Evolutionary conservation across 2,888 invertebrate genomes (phyloP).

Genomic region (Malacosoma neustria): DNA sequence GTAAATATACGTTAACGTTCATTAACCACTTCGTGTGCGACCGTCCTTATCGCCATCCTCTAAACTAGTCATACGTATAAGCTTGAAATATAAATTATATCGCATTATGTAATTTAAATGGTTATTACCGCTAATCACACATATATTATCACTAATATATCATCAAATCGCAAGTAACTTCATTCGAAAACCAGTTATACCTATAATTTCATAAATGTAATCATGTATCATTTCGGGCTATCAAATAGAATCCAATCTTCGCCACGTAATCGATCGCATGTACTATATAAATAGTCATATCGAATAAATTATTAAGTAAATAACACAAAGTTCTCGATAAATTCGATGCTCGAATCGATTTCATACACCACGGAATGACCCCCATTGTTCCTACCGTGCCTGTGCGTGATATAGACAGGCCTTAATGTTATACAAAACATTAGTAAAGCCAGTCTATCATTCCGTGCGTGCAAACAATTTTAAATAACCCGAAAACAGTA

Average conservation of each 20-base stretch:
- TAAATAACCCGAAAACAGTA: slow-evolving; percentile 54
- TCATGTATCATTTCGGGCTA: slow-evolving; percentile 34
- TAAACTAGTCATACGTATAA: slow-evolving; percentile 63
- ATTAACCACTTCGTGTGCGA: slow-evolving; percentile 64
- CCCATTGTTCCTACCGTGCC: slow-evolving; percentile 36
- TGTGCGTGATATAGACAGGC: slow-evolving; percentile 52
- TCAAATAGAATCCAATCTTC: slow-evolving; percentile 29
- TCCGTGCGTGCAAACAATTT: slow-evolving; percentile 60
- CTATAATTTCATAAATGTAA: slow-evolving; percentile 30
- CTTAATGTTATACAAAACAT: slow-evolving; percentile 38
- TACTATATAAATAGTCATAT: slow-evolving; percentile 57
- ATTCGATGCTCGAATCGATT: slow-evolving; percentile 50
- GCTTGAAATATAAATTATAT: slow-evolving; percentile 35
- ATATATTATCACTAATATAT: neutral
- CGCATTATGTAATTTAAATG: slow-evolving; percentile 30
- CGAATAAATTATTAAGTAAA: slow-evolving; percentile 57
- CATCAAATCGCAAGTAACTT: slow-evolving; percentile 1
- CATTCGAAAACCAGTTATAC: too few relatives aligned
- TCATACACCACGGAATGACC: slow-evolving; percentile 42
- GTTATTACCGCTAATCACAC: neutral
- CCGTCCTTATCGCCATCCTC: slow-evolving; percentile 74
- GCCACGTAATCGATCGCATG: slow-evolving; percentile 48
- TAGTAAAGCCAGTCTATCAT: slow-evolving; percentile 45
- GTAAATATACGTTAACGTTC: slow-evolving; percentile 51
- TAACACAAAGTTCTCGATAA: slow-evolving; percentile 49